phyloP scores from a whole-genome alignment of 2,888 invertebrate species.

The Trachelus troglodyta region DNA sequence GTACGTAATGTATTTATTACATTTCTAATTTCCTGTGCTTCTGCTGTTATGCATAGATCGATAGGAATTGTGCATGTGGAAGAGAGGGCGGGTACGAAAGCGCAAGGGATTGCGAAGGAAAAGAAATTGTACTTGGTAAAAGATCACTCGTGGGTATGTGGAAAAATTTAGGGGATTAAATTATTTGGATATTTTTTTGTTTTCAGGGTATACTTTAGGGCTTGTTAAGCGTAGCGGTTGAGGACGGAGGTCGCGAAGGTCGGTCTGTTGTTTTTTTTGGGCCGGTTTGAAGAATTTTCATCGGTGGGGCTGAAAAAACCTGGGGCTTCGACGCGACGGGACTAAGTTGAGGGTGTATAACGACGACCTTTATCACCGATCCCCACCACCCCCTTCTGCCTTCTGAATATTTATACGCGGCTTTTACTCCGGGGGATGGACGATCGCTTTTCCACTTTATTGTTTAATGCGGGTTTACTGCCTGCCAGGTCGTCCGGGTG shows the following conservation, averaged over 20 bases:
- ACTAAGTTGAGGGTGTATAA: conserved; percentile 20
- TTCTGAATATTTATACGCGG: conserved; percentile 24
- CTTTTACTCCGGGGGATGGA: conserved; percentile 28
- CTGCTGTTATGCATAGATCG: not conserved
- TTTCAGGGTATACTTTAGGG: not conserved
- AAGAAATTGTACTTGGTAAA: not conserved
- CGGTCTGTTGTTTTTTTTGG: not conserved
- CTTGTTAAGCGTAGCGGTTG: not conserved
- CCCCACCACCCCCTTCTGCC: conserved; percentile 39
- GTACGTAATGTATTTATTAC: not conserved
- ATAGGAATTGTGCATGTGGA: not conserved
- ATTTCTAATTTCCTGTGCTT: not conserved
- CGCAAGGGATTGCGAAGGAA: not conserved
- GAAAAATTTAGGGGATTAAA: not conserved
- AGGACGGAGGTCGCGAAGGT: not conserved
- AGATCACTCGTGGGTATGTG: not conserved
- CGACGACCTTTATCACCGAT: conserved; percentile 30
- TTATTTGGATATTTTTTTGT: not conserved
- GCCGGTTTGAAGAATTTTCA: not conserved
- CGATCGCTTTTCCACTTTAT: conserved; percentile 52
- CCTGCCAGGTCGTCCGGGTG: conserved; percentile 12
- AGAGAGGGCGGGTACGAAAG: not conserved
- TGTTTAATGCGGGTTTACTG: conserved; percentile 44
- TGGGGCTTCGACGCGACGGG: conserved; percentile 26
- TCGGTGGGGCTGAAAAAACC: conserved; percentile 9